Evolutionary conservation across 2,888 invertebrate genomes (phyloP).

Genomic region (Coronaproctus castanopsis): DNA sequence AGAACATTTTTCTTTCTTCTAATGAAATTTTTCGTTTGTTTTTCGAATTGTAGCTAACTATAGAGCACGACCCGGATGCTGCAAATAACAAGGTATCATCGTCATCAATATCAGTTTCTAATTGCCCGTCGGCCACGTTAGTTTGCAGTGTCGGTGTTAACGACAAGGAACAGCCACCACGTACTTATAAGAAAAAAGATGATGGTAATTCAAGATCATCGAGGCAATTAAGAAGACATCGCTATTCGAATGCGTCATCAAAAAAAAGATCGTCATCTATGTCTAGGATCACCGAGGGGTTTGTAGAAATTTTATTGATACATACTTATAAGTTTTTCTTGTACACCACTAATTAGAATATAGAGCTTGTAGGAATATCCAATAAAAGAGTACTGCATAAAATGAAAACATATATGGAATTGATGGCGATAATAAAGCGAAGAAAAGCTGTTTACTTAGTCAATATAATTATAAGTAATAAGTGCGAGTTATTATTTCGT

Average conservation of each 20-base stretch:
- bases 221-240: constrained; percentile 33
- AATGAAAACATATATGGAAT: no score
- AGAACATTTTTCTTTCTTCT: background rate
- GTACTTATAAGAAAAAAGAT: constrained; percentile 23
- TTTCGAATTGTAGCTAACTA: constrained; percentile 41
- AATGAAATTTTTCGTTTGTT: background rate
- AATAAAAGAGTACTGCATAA: no score
- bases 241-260: constrained; percentile 20
- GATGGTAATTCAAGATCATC: constrained; percentile 33
- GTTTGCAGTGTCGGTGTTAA: constrained; percentile 8
- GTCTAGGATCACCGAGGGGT: constrained; percentile 61
- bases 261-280: constrained; percentile 71
- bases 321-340: no score
- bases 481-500: no score
- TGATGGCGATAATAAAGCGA: no score
- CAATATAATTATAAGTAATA: no score
- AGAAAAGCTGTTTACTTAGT: no score
- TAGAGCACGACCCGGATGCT: constrained; percentile 72
- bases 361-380: no score
- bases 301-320: constrained; percentile 22
- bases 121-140: constrained; percentile 7
- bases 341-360: no score
- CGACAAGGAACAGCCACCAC: constrained; percentile 27
- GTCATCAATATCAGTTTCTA: constrained; percentile 27
- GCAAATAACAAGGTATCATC: constrained; percentile 33